phyloP scores from a whole-genome alignment of 2,888 invertebrate genomes.

The Hemaris fuciformis region DNA sequence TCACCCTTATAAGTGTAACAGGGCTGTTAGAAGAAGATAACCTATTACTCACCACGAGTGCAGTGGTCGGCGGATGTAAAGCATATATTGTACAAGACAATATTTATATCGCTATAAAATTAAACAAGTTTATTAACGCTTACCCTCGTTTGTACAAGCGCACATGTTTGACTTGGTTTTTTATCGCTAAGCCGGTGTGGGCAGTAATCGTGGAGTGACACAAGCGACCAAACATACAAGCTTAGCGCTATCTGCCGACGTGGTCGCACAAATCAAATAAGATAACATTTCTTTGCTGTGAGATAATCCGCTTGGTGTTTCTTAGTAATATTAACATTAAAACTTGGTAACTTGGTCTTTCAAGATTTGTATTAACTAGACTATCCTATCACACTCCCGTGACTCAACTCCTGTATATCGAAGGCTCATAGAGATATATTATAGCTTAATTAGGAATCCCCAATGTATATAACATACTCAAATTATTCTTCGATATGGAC shows the following conservation, averaged over 20 bases:
- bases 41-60: not conserved
- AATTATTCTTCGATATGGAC: no score
- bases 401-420: no score
- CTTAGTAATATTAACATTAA: not conserved
- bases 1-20: not conserved
- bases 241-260: conserved; percentile 13
- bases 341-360: not conserved
- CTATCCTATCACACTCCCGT: no score
- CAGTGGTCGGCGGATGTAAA: not conserved
- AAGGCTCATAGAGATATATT: no score
- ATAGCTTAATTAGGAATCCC: no score
- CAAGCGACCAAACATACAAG: conserved; percentile 9
- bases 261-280: conserved; percentile 12
- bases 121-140: not conserved
- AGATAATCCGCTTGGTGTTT: conserved; percentile 1
- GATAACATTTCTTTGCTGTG: conserved; percentile 10
- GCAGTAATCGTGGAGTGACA: conserved; percentile 5
- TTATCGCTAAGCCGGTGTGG: conserved; percentile 11
- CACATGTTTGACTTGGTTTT: not conserved
- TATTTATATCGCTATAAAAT: not conserved
- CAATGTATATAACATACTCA: no score
- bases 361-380: no score
- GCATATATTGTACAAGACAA: not conserved
- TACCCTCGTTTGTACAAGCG: not conserved
- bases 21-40: not conserved